A percentile compares a stretch with the other conserved stretches of the same genome.
phyloP scores from a whole-genome alignment of 2,797 vertebrate species.

The Molossus alvarezi region DNA sequence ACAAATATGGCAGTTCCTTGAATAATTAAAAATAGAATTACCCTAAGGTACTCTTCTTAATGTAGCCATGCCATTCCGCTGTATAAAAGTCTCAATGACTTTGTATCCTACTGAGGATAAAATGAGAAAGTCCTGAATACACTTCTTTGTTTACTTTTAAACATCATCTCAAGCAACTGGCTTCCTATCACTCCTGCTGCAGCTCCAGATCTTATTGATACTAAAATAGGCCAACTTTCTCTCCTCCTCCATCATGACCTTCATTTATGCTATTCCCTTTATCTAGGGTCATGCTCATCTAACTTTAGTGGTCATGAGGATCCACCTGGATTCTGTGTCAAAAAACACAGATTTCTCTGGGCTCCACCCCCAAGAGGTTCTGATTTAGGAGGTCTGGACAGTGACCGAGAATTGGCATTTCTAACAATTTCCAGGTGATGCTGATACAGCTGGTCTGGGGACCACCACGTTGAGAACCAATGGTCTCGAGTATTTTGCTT shows the following conservation, averaged over 20 bases:
- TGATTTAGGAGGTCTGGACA: background rate
- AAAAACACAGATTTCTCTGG: background rate
- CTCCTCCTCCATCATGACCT: background rate
- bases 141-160: background rate
- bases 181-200: too few relatives aligned
- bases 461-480: background rate
- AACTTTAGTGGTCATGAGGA: background rate
- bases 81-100: background rate
- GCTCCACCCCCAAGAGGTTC: background rate
- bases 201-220: background rate
- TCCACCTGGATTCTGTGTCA: background rate
- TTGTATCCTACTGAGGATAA: background rate
- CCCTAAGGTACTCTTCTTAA: background rate
- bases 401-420: background rate
- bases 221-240: background rate
- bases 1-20: background rate
- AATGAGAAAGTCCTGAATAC: background rate
- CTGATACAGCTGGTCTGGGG: background rate
- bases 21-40: background rate
- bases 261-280: background rate
- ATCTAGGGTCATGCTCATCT: background rate
- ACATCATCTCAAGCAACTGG: background rate
- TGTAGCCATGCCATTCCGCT: background rate
- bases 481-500: background rate
- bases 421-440: slow-evolving; percentile 10